Evolutionary conservation across 1,140 invertebrate species (phyloP).

Genomic region (Magallana ariakensis): DNA sequence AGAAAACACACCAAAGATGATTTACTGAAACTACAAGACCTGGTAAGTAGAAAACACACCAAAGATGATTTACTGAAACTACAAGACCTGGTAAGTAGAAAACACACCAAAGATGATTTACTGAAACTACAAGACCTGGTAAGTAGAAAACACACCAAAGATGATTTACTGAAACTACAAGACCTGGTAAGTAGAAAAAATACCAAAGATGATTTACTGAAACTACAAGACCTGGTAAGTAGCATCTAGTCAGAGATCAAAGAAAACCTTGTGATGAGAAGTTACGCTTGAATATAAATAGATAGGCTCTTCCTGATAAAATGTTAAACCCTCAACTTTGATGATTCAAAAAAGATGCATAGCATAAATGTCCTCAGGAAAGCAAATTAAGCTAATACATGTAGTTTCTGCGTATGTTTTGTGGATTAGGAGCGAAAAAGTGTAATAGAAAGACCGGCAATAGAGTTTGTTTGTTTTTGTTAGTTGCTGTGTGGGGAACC

Average conservation of each 20-base stretch:
- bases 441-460: too few species aligned
- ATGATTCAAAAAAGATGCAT: too few species aligned
- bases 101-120: conserved; percentile 74
- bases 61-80: conserved; percentile 76
- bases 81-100: conserved; percentile 77
- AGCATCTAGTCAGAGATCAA: too few species aligned
- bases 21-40: conserved; percentile 76
- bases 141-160: conserved; percentile 72
- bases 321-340: too few species aligned
- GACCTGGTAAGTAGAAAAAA: too few species aligned
- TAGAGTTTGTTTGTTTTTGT: conserved; percentile 34
- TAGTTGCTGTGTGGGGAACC: conserved; percentile 62
- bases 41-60: conserved; percentile 75
- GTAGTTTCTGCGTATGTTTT: too few species aligned
- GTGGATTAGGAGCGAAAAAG: too few species aligned
- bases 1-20: conserved; percentile 73
- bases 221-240: conserved; percentile 73
- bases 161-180: conserved; percentile 76
- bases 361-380: too few species aligned
- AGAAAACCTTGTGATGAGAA: too few species aligned
- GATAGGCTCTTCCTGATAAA: too few species aligned
- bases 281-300: too few species aligned
- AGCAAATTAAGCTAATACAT: too few species aligned
- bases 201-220: conserved; percentile 75
- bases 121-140: conserved; percentile 77